Evolutionary conservation across 1,140 invertebrate species (phyloP).

Genomic region (Penaeus japonicus): DNA sequence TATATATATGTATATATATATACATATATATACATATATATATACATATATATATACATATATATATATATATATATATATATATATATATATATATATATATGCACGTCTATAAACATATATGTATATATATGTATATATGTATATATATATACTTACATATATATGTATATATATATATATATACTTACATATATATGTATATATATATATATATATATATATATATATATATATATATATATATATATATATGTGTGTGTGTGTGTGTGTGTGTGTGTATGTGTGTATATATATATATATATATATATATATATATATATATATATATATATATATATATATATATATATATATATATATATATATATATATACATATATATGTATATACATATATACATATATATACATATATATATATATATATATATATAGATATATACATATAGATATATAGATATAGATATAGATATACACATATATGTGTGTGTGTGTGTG

Average conservation of each 20-base stretch:
- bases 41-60: background rate
- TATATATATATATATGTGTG: background rate
- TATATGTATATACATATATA: background rate
- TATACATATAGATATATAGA: background rate
- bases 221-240: background rate
- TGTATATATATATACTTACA: background rate
- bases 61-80: background rate
- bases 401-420: background rate
- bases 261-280: background rate
- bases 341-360: conserved; percentile 6
- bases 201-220: background rate
- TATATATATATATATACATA: background rate
- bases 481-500: background rate
- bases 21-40: background rate
- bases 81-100: background rate
- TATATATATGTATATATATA: background rate
- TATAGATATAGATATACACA: background rate
- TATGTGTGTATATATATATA: background rate
- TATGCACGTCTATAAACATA: no score
- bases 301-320: conserved; percentile 3
- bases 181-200: background rate
- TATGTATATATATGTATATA: background rate
- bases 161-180: background rate
- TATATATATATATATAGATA: background rate
- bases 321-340: conserved; percentile 13